Conservation (phyloP, 2,888 invertebrate genomes). For the Clanis bilineata region DNA sequence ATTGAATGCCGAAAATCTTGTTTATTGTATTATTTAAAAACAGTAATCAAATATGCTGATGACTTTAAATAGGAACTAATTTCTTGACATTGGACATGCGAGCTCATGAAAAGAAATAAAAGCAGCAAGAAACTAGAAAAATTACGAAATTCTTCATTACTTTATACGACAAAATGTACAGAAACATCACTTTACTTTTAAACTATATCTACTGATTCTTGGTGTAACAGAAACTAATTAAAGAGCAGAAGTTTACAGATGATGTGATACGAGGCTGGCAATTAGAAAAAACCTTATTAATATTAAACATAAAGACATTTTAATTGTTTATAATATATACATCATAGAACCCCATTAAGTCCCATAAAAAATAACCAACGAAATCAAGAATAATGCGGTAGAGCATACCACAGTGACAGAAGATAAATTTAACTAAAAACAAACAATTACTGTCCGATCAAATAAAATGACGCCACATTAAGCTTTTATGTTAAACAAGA, state of each 20-base stretch:
- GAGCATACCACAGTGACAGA: slow-evolving; percentile 7
- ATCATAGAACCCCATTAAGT: background rate
- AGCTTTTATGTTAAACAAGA: slow-evolving; percentile 59
- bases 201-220: too few species aligned
- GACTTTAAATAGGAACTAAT: background rate
- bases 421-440: slow-evolving; percentile 10
- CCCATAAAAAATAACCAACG: background rate
- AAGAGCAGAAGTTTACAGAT: too few species aligned
- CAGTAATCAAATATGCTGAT: background rate
- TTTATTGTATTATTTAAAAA: too few species aligned
- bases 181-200: too few species aligned
- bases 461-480: slow-evolving; percentile 46
- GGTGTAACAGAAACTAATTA: too few species aligned
- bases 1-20: too few species aligned
- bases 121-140: background rate
- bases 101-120: background rate
- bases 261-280: too few species aligned
- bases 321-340: background rate
- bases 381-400: slow-evolving; percentile 1
- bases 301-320: background rate
- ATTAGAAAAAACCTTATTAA: background rate
- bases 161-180: too few species aligned
- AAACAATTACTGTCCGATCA: slow-evolving; percentile 21
- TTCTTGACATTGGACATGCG: background rate
- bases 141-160: too few species aligned